phyloP scores from a whole-genome alignment of 2,797 vertebrate species.

The Lophotriccus pileatus region DNA sequence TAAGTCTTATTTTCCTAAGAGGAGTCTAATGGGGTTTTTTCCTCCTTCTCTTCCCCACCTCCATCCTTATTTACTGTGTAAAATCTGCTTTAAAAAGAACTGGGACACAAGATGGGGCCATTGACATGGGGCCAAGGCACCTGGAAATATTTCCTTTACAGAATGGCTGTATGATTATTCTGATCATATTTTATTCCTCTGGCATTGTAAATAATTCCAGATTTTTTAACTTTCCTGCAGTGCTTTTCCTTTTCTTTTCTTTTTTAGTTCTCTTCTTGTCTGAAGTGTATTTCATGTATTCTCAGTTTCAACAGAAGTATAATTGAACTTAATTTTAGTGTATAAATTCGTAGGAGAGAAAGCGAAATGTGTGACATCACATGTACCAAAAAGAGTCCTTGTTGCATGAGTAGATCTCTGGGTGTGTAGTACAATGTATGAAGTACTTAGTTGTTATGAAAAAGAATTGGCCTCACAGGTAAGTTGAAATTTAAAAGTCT shows the following conservation, averaged over 20 bases:
- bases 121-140: not conserved
- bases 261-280: not conserved
- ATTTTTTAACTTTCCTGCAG: not conserved
- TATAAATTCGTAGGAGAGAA: not conserved
- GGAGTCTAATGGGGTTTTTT: not conserved
- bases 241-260: not conserved
- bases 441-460: not conserved
- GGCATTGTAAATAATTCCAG: not conserved
- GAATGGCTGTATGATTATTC: not conserved
- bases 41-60: not conserved
- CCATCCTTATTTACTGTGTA: not conserved
- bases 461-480: not conserved
- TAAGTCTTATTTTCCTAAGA: conserved; percentile 51
- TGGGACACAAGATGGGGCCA: not conserved
- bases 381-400: not conserved
- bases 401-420: not conserved
- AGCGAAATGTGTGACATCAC: not conserved
- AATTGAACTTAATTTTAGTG: not conserved
- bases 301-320: not conserved
- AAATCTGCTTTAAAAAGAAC: not conserved
- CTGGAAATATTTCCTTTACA: not conserved
- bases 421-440: accelerated
- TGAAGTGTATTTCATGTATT: not conserved
- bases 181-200: not conserved
- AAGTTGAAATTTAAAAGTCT: not conserved